phyloP scores from a whole-genome alignment of 1,140 invertebrate genomes.

The Lepidurus apus region DNA sequence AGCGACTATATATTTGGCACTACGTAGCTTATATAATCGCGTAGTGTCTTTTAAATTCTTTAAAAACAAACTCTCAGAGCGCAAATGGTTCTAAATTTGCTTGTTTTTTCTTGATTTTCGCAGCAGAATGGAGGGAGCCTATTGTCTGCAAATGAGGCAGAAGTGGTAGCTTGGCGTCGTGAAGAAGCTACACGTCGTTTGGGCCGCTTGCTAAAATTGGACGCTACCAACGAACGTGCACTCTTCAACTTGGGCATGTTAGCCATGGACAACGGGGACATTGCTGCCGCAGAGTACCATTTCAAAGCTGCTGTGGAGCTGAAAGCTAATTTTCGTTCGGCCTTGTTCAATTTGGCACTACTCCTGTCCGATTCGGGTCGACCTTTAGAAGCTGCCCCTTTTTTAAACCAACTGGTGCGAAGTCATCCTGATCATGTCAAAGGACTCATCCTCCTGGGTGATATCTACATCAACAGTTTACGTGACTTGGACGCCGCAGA shows the following conservation, averaged over 20 bases:
- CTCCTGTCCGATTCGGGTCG: conserved; percentile 79
- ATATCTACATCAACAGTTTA: conserved; percentile 93
- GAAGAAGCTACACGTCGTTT: conserved; percentile 33
- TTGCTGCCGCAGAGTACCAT: conserved; percentile 73
- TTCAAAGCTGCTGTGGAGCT: conserved; percentile 65
- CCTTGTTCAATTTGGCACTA: conserved; percentile 89
- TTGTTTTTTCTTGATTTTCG: neutral
- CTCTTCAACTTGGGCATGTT: conserved; percentile 95
- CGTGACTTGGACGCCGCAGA: conserved; percentile 90
- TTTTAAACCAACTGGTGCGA: conserved; percentile 82
- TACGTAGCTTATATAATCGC: too few species aligned
- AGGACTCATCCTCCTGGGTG: conserved; percentile 86
- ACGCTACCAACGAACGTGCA: conserved; percentile 67
- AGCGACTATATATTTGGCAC: too few species aligned
- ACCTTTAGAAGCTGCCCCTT: conserved; percentile 85
- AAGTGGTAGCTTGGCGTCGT: conserved; percentile 28
- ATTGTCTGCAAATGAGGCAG: neutral
- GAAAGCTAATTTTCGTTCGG: conserved; percentile 66
- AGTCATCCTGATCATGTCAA: conserved; percentile 92
- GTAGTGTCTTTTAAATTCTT: too few species aligned
- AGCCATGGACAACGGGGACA: conserved; percentile 88
- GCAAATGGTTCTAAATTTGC: too few species aligned
- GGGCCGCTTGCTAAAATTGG: conserved; percentile 73
- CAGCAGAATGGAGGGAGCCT: neutral
- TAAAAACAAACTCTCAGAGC: too few species aligned